Percentiles rank a stretch among this genome's conserved stretches.
These are phyloP conservation scores for Illadopsis cleaveri DNA, from an alignment of 2,113 vertebrate species.

Conservation along the genomic window DNA sequence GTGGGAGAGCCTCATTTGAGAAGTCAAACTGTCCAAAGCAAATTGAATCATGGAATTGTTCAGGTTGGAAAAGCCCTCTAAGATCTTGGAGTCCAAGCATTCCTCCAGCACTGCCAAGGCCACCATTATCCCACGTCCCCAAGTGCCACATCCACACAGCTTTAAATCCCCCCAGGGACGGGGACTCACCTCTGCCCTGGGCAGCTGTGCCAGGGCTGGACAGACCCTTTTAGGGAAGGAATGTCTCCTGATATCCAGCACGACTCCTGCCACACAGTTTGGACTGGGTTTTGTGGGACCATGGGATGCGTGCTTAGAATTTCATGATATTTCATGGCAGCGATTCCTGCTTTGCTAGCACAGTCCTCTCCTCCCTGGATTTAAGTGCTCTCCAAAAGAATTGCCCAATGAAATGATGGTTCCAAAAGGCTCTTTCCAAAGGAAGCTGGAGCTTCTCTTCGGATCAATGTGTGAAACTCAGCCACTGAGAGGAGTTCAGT, in stretches of 20 bases:
- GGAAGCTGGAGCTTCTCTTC: not conserved
- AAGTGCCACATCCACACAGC: not conserved
- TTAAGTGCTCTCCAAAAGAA: not conserved
- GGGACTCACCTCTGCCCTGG: not conserved
- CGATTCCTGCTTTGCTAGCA: not conserved
- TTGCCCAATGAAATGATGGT: not conserved
- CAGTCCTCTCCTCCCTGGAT: not conserved
- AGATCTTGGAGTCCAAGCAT: fast-evolving
- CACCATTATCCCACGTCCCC: not conserved
- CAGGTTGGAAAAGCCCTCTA: not conserved
- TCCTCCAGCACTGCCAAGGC: not conserved
- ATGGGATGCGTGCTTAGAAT: not conserved
- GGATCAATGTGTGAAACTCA: fast-evolving
- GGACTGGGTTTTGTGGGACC: not conserved
- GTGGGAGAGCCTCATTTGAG: not conserved
- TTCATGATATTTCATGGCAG: not conserved
- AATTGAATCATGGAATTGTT: not conserved
- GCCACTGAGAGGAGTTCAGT: not conserved
- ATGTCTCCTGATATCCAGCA: not conserved
- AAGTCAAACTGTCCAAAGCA: not conserved
- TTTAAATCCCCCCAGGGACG: not conserved
- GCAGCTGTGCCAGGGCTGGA: not conserved
- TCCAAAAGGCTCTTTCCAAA: not conserved
- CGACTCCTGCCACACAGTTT: fast-evolving
- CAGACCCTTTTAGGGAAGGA: not conserved